Percentiles rank a stretch among this genome's conserved stretches.
Evolutionary conservation across 2,888 invertebrate genomes (phyloP).

Genomic region (Balanococcus diminutus): DNA sequence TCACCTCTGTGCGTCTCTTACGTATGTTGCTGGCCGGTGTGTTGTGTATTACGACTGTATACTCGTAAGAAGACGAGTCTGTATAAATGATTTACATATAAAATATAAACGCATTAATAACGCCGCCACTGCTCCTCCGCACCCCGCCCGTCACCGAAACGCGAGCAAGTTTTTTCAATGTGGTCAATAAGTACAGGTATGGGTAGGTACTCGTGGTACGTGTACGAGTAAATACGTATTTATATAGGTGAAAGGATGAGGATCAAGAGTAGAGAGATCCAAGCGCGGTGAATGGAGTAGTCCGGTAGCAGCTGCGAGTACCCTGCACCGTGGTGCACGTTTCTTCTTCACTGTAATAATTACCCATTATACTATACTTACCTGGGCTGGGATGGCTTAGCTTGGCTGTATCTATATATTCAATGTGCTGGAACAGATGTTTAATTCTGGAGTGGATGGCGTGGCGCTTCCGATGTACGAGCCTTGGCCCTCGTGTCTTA

Average conservation of each 20-base stretch:
- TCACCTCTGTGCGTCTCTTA: neutral
- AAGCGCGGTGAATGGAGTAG: neutral
- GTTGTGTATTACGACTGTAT: too few relatives aligned
- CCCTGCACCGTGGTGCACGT: neutral
- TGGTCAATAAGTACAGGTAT: neutral
- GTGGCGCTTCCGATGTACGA: neutral
- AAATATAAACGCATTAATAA: neutral
- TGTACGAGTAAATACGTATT: neutral
- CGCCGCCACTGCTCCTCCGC: neutral
- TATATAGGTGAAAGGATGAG: neutral
- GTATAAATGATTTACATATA: neutral
- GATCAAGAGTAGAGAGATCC: neutral
- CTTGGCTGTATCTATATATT: neutral
- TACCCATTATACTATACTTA: too few relatives aligned
- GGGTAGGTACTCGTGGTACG: neutral
- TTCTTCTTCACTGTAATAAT: neutral
- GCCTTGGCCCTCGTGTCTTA: neutral
- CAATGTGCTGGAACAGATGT: constrained; percentile 19
- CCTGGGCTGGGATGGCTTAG: too few relatives aligned
- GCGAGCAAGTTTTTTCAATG: neutral
- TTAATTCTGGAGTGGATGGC: neutral
- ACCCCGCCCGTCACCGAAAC: neutral
- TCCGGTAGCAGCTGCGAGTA: neutral
- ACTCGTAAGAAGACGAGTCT: neutral
- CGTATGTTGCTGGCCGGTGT: too few relatives aligned